Conservation (phyloP, 2,888 invertebrate genomes). For the Athalia rosae region DNA sequence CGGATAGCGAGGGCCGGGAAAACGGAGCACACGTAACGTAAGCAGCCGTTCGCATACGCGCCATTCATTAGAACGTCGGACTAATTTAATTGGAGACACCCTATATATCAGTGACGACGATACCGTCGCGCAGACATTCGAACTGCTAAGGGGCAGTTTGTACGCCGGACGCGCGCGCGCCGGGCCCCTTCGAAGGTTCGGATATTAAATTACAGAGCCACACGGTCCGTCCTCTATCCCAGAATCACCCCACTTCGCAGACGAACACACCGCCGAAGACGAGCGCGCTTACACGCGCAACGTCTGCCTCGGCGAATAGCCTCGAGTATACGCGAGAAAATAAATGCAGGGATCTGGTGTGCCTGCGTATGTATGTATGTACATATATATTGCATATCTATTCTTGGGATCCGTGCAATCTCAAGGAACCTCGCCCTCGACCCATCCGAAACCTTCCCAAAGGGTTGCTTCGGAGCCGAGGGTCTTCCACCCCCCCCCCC, state of each 20-base stretch:
- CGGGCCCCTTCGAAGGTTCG: conserved; percentile 43
- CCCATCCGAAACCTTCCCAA: not conserved
- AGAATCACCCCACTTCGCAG: not conserved
- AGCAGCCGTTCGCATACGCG: conserved; percentile 23
- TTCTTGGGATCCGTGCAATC: conserved; percentile 6
- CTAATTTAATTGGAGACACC: conserved; percentile 43
- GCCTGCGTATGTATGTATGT: conserved; percentile 8
- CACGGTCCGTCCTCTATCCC: conserved; percentile 24
- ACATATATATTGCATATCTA: not conserved
- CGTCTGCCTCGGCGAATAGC: not conserved
- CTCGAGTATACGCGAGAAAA: not conserved
- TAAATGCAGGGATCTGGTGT: conserved; percentile 11
- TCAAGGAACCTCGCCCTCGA: conserved; percentile 30
- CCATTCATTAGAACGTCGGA: conserved; percentile 34
- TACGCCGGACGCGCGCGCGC: conserved; percentile 42
- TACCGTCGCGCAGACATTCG: conserved; percentile 35
- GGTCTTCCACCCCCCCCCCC: not conserved
- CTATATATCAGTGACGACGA: conserved; percentile 37
- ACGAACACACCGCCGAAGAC: not conserved
- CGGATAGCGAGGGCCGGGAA: not conserved
- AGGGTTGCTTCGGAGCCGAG: conserved; percentile 16
- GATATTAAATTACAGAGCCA: conserved; percentile 44
- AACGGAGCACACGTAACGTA: too few species aligned
- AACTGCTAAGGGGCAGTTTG: conserved; percentile 44
- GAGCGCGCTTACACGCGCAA: not conserved